Evolutionary conservation across 2,797 vertebrate genomes (phyloP).

Genomic region (Acipenser oxyrinchus): DNA sequence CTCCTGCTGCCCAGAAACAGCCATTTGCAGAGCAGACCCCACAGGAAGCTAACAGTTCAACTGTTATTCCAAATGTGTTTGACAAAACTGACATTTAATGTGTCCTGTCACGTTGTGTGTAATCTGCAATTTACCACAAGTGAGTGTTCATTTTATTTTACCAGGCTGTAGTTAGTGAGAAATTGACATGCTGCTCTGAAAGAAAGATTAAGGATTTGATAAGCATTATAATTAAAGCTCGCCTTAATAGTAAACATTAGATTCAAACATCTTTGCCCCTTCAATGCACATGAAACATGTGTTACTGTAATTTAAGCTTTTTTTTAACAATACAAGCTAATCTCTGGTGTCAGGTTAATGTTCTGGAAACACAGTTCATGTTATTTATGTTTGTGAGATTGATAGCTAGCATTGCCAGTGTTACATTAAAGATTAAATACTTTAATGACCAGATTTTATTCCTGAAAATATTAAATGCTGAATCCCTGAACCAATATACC

Average conservation of each 20-base stretch:
- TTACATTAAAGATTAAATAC: conserved; percentile 52
- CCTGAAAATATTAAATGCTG: too few species aligned
- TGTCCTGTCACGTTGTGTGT: conserved; percentile 61
- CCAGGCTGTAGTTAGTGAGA: conserved; percentile 61
- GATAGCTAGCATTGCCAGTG: conserved; percentile 45
- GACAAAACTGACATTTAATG: conserved; percentile 82
- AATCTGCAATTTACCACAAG: conserved; percentile 74
- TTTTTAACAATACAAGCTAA: conserved; percentile 61
- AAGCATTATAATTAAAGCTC: conserved; percentile 64
- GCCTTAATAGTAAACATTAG: conserved; percentile 62
- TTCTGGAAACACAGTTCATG: conserved; percentile 65
- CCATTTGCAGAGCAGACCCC: conserved; percentile 59
- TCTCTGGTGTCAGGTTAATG: conserved; percentile 65
- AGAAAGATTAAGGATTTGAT: conserved; percentile 63
- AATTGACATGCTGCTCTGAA: conserved; percentile 65
- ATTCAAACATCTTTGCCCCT: conserved; percentile 54
- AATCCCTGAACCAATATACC: too few species aligned
- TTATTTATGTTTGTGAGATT: conserved; percentile 18
- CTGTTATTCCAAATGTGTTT: conserved; percentile 75
- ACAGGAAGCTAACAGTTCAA: conserved; percentile 82
- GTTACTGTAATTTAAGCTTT: conserved; percentile 61
- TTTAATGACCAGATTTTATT: too few species aligned
- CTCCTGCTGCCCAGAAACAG: conserved; percentile 71
- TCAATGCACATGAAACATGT: conserved; percentile 48
- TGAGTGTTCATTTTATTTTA: conserved; percentile 59